These are phyloP conservation scores for Gila orcuttii DNA, from an alignment of 2,113 vertebrate genomes.

Conservation along the genomic window DNA sequence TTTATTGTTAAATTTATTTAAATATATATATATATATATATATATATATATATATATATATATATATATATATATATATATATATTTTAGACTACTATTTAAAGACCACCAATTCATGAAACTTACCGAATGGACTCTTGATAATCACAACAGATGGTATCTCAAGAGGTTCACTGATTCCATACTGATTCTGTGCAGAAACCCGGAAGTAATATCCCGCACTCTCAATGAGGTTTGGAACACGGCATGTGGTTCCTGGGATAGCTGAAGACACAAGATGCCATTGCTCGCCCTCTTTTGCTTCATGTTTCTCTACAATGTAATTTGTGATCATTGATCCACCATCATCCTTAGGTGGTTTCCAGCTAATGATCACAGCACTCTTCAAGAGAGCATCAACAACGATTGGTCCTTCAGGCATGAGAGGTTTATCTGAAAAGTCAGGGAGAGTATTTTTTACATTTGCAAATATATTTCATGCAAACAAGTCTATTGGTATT, in stretches of 20 bases:
- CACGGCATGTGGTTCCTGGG: constrained; percentile 89
- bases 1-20: no score
- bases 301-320: constrained; percentile 94
- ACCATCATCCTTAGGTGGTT: constrained; percentile 90
- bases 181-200: constrained; percentile 94
- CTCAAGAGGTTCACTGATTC: constrained; percentile 91
- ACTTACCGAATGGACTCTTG: constrained; percentile 94
- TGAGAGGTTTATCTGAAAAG: constrained; percentile 90
- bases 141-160: constrained; percentile 90
- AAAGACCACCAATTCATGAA: not conserved
- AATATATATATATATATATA: not conserved
- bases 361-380: constrained; percentile 95
- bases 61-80: no score
- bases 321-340: constrained; percentile 96
- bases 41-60: not conserved
- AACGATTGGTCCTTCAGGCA: constrained; percentile 88
- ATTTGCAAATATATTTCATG: not conserved
- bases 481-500: not conserved
- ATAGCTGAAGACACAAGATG: constrained; percentile 92
- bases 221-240: constrained; percentile 91
- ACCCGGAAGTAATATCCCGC: constrained; percentile 98
- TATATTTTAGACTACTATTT: not conserved
- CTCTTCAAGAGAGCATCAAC: constrained; percentile 93
- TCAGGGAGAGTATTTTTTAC: constrained; percentile 34
- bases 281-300: constrained; percentile 95